Evolutionary conservation across 2,797 vertebrate genomes (phyloP), one percentile per base, ranked within the genome.

Genomic region (Sebastes minor): DNA sequence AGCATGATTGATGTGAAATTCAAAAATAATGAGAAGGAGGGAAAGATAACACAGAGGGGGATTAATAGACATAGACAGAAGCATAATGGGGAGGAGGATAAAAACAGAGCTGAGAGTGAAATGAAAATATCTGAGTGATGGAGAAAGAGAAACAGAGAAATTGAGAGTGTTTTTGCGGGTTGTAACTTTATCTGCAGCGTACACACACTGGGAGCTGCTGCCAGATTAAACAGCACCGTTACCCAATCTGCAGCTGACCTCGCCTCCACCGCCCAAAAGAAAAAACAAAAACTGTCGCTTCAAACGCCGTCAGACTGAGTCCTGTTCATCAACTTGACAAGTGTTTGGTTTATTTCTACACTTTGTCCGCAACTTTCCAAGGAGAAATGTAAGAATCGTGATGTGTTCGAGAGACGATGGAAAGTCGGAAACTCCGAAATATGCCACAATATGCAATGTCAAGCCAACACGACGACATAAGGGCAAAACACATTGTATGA

Each of bases 141-240:
- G 68, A 72, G 74, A 78, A 76, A 84, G 59, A 59, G 53, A 88
- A 84, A 89, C 78, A 68, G 67, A 75, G 72, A 71, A 60, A 83
- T 20, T 33, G 81, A 53, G 81, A 64, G 67, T 25, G 72, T 28
- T 76, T 67, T 67, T 63, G 75, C 3, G 4, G 76, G 28, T 10
- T 35, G 85, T 82, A 91, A 91, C 76, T 81, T 61, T 27, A 86
- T 88, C 84, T 88, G 66, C 66, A 18, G 82, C 9, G 53, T 25
- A 42, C 71, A 74, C 68, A 68, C 46, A 49, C 59, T 0, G 20
- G 18, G 69, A 25, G 72, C 74, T 5, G 76, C 76, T 79, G 82
- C 84, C 84, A 87, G 86, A 55, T 82, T 16, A 83, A 86, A 89
- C 88, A 89, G 66, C 22, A 3, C 68, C 28, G 73, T 80, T 52